These are phyloP conservation scores for Lagocephalus sceleratus DNA, from an alignment of 2,797 vertebrate species.

Conservation along the genomic window DNA sequence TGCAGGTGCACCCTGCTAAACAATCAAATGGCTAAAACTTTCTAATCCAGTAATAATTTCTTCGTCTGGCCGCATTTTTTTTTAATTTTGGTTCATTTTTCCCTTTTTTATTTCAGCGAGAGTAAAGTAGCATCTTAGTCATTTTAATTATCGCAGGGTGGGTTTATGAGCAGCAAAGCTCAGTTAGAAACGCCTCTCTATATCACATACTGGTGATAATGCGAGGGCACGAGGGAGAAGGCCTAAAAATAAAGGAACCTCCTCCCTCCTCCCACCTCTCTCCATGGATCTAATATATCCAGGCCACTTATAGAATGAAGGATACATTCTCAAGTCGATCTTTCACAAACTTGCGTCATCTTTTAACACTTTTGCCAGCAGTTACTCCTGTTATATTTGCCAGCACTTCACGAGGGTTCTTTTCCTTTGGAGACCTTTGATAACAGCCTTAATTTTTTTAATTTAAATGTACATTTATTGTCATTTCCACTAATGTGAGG, in stretches of 20 bases:
- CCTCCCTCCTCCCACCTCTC: constrained; percentile 30
- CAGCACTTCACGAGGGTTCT: too few species aligned
- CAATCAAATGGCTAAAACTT: constrained; percentile 18
- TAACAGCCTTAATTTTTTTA: too few species aligned
- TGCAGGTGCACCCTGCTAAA: constrained; percentile 43
- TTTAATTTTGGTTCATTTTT: too few species aligned
- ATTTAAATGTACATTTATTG: too few species aligned
- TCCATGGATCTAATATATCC: constrained; percentile 35
- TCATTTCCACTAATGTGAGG: too few species aligned
- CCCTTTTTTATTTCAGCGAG: not conserved
- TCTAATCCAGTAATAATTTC: not conserved
- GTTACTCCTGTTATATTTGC: not conserved
- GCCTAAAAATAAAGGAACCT: constrained; percentile 61
- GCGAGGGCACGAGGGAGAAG: constrained; percentile 26
- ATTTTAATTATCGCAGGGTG: constrained; percentile 2
- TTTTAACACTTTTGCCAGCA: not conserved
- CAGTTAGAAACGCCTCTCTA: constrained; percentile 29
- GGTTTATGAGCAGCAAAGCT: constrained; percentile 31
- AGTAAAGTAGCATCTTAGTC: not conserved
- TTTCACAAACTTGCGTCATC: constrained; percentile 3
- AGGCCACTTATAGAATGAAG: constrained; percentile 39
- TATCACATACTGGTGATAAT: constrained; percentile 51
- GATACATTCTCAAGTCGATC: constrained; percentile 3
- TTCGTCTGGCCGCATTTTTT: not conserved
- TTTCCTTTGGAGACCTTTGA: too few species aligned